Evolutionary conservation across 2,888 invertebrate species (phyloP), one percentile per base, ranked within the genome.

Genomic region (Idaea biselata): DNA sequence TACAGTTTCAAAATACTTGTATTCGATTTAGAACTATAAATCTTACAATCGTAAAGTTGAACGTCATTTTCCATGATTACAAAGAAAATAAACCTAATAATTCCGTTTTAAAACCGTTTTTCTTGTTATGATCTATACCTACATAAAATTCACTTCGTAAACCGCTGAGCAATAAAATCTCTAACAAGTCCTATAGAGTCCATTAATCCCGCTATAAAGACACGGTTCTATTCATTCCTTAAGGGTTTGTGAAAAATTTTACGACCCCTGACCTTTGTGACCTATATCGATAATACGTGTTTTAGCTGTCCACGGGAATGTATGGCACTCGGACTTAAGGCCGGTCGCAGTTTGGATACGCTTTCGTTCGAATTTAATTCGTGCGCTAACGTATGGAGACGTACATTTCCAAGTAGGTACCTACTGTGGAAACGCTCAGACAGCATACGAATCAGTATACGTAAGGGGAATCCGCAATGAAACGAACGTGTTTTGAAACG

Each of bases 221-320:
- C 44, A 44, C 14, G 44, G 44, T 44, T 44, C 44, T 14, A 44
- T 44, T 44, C 44, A 44, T 44, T 14, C 44, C 44, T 44, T 44
- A 11, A 44, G 44, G 44, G 44, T 44, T 44, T 44, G n/a, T 55
- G 18, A 17, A 58, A 60, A 44, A 18, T n/a, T 33, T 63, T 55
- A 32, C 55, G 59, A 66, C 60, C 57, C 62, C 59, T 62, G 61
- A 61, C 62, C 66, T 64, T 6, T 6, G 25, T 58, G 68, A 64
- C 71, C 68, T 59, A 59, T 62, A 59, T 67, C 58, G 58, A 58
- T 61, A 54, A 31, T 6, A 60, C 44, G 44, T 44, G 44, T 44
- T 44, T 14, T 44, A 14, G 14, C 44, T 44, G 14, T 7, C 44
- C 11, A 44, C 44, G 44, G 11, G 11, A 44, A 44, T 44, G 44